Percentiles rank a stretch among this genome's conserved stretches.
phyloP scores from a whole-genome alignment of 2,113 vertebrate species.

The Stercorarius parasiticus region DNA sequence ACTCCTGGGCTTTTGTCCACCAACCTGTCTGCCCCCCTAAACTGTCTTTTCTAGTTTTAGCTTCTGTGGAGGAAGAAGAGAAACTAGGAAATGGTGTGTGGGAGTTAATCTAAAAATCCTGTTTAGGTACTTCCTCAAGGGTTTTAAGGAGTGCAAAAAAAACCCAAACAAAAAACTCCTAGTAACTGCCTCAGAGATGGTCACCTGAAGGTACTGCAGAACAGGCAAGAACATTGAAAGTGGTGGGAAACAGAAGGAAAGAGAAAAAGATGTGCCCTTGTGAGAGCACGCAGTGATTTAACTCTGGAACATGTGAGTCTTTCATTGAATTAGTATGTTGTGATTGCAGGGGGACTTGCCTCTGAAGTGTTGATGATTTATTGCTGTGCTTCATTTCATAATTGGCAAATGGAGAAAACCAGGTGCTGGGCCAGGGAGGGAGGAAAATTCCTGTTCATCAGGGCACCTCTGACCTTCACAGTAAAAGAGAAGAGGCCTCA shows the following conservation, averaged over 20 bases:
- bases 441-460: background rate
- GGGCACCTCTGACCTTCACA: conserved; percentile 2
- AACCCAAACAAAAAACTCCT: background rate
- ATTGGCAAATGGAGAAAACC: conserved; percentile 19
- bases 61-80: background rate
- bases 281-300: background rate
- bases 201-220: background rate
- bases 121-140: background rate
- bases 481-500: background rate
- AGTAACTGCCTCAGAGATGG: background rate
- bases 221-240: background rate
- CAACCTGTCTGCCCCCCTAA: background rate
- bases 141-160: background rate
- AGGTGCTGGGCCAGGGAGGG: background rate
- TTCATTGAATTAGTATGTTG: background rate
- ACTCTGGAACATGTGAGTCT: background rate
- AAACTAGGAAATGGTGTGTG: background rate
- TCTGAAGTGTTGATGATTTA: conserved; percentile 30
- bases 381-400: conserved; percentile 2
- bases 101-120: background rate
- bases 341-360: background rate
- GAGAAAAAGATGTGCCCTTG: background rate
- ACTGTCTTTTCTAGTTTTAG: background rate
- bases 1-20: background rate
- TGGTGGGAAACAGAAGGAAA: background rate